Evolutionary conservation across 2,113 vertebrate species (phyloP).

Genomic region (Phrynocephalus versicolor): DNA sequence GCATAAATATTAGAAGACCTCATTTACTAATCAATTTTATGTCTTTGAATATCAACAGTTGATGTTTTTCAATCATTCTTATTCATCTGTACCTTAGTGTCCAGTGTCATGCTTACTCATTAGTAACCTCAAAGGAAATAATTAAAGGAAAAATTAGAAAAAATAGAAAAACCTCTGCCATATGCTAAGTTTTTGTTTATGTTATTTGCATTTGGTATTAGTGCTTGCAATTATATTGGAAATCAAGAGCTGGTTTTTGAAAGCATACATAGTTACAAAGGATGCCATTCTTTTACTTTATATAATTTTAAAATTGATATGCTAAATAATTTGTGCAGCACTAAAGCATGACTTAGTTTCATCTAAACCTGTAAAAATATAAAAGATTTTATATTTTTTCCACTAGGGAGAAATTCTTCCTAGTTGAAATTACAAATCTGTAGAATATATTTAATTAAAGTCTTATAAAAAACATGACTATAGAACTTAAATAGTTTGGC

Average conservation of each 20-base stretch:
- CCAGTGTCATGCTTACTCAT: constrained; percentile 78
- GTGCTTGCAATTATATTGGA: constrained; percentile 83
- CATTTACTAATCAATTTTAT: constrained; percentile 73
- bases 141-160: constrained; percentile 62
- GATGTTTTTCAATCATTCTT: constrained; percentile 75
- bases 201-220: constrained; percentile 78
- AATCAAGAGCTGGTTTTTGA: constrained; percentile 74
- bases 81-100: constrained; percentile 75
- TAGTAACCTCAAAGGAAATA: constrained; percentile 69
- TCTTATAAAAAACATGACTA: constrained; percentile 92
- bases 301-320: constrained; percentile 80
- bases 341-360: constrained; percentile 91
- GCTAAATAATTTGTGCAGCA: constrained; percentile 92
- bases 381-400: constrained; percentile 91
- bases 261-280: constrained; percentile 70
- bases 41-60: constrained; percentile 77
- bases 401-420: constrained; percentile 88
- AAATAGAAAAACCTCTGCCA: constrained; percentile 63
- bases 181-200: constrained; percentile 75
- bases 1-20: constrained; percentile 76
- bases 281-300: constrained; percentile 76
- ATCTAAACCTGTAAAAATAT: constrained; percentile 85
- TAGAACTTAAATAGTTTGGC: constrained; percentile 94
- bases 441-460: constrained; percentile 99
- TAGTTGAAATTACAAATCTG: constrained; percentile 90